Conservation (phyloP, 2,888 invertebrate genomes). For the Tridacna crocea region DNA sequence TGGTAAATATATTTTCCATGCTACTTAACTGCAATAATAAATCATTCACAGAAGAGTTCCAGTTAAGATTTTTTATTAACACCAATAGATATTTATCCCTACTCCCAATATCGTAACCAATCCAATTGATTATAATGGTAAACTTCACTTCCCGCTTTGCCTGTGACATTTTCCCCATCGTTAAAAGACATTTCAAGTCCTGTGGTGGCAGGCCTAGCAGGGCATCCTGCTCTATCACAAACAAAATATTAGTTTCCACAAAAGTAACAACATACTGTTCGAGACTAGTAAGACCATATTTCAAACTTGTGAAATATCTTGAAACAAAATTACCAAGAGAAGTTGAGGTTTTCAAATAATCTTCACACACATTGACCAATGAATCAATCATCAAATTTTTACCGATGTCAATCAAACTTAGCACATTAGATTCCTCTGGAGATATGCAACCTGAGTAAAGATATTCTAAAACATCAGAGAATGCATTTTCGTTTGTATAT, state of each 20-base stretch:
- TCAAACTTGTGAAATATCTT: conserved; percentile 87
- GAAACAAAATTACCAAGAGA: conserved; percentile 87
- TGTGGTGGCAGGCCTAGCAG: conserved; percentile 42
- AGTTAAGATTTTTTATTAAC: conserved; percentile 82
- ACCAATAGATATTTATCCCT: conserved; percentile 86
- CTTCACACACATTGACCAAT: conserved; percentile 87
- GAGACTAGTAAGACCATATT: conserved; percentile 86
- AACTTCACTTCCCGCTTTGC: conserved; percentile 51
- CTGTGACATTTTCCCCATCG: conserved; percentile 41
- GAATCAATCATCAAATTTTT: conserved; percentile 87
- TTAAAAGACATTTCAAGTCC: conserved; percentile 50
- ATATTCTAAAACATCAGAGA: conserved; percentile 87
- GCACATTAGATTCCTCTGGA: conserved; percentile 87
- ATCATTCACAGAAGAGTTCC: conserved; percentile 60
- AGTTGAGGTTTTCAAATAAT: conserved; percentile 87
- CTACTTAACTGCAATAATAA: conserved; percentile 85
- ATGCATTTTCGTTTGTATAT: conserved; percentile 84
- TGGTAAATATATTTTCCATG: conserved; percentile 86
- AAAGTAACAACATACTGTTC: conserved; percentile 86
- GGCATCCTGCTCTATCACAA: conserved; percentile 47
- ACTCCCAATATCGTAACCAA: conserved; percentile 66
- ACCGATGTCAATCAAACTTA: conserved; percentile 87
- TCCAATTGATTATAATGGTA: conserved; percentile 59
- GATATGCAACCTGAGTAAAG: conserved; percentile 88
- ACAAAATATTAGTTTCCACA: conserved; percentile 82